These are phyloP conservation scores for Rhagophthalmus giganteus DNA, from an alignment of 2,888 invertebrate species.

Conservation along the genomic window DNA sequence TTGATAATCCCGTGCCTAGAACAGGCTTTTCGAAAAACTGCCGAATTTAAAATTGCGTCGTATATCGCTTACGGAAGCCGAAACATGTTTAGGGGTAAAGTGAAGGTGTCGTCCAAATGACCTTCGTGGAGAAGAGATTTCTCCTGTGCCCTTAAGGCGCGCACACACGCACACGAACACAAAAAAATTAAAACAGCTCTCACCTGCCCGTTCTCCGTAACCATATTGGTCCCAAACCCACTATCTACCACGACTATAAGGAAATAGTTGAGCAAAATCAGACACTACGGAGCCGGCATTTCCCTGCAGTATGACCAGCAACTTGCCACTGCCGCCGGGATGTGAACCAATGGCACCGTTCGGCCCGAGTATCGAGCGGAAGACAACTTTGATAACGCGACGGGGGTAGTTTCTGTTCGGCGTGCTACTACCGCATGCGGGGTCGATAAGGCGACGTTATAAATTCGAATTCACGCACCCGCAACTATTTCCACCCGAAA, in stretches of 20 bases:
- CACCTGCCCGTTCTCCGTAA: slow-evolving; percentile 55
- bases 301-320: slow-evolving; percentile 44
- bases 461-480: too few species aligned
- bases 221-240: slow-evolving; percentile 44
- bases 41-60: background rate
- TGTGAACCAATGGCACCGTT: slow-evolving; percentile 48
- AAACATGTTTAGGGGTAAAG: too few species aligned
- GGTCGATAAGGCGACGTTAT: slow-evolving; percentile 28
- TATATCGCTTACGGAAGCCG: background rate
- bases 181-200: slow-evolving; percentile 26
- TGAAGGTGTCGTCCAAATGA: too few species aligned
- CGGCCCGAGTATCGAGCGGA: slow-evolving; percentile 55
- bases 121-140: too few species aligned
- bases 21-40: background rate
- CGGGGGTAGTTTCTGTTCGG: slow-evolving; percentile 31
- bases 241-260: slow-evolving; percentile 34
- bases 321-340: slow-evolving; percentile 41
- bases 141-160: too few species aligned
- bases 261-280: slow-evolving; percentile 41
- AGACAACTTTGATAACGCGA: slow-evolving; percentile 49
- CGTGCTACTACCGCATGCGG: slow-evolving; percentile 8
- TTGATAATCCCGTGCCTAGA: background rate
- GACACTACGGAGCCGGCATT: slow-evolving; percentile 45
- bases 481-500: too few species aligned
- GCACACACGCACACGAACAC: too few species aligned